phyloP scores from a whole-genome alignment of 2,888 invertebrate species.

The Limnephilus lunatus region DNA sequence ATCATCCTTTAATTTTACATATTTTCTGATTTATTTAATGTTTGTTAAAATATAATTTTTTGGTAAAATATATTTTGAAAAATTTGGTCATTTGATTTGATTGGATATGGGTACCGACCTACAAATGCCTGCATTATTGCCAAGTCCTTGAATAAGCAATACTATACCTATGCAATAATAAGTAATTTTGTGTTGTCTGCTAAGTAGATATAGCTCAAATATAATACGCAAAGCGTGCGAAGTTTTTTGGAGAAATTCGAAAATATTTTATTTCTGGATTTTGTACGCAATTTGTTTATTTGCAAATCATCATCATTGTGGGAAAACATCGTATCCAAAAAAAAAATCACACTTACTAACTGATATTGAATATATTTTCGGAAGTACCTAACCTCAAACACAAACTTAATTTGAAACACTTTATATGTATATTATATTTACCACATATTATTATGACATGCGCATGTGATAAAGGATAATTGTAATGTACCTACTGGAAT shows the following conservation, averaged over 20 bases:
- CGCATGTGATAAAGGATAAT: background rate
- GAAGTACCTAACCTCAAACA: background rate
- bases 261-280: too few species aligned
- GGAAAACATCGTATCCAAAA: background rate
- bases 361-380: background rate
- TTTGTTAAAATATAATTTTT: background rate
- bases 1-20: background rate
- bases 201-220: too few species aligned
- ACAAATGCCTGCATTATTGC: too few species aligned
- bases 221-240: too few species aligned
- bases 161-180: too few species aligned
- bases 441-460: background rate
- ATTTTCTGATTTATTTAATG: background rate
- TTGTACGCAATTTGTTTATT: too few species aligned
- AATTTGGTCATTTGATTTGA: background rate
- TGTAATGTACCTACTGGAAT: background rate
- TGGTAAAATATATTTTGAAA: background rate
- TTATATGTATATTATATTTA: background rate
- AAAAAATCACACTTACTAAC: too few species aligned
- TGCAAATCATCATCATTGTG: background rate
- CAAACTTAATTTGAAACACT: background rate
- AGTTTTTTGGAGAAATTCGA: too few species aligned
- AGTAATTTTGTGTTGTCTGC: too few species aligned
- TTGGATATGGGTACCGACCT: background rate
- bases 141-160: too few species aligned